A percentile compares a stretch with the other conserved stretches of the same genome.
phyloP scores from a whole-genome alignment of 64 coral and sea anemone genomes.

The Catalaphyllia jardinei region DNA sequence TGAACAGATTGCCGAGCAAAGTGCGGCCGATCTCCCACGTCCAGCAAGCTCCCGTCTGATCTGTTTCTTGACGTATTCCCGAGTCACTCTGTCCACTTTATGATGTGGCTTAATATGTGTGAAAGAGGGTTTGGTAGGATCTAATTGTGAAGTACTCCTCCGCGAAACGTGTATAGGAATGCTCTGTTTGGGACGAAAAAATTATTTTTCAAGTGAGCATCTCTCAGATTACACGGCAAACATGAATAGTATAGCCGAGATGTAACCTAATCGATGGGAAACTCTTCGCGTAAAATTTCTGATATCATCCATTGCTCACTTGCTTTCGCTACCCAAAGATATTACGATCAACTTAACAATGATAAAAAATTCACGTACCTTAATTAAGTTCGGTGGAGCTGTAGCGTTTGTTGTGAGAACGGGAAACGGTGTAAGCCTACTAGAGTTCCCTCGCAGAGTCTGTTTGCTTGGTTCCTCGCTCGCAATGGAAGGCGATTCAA shows the following conservation, averaged over 20 bases:
- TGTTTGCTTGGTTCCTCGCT: slow-evolving; percentile 20
- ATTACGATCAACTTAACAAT: slow-evolving; percentile 15
- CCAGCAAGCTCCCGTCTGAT: not conserved
- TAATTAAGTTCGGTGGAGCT: not conserved
- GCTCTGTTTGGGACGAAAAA: slow-evolving; percentile 21
- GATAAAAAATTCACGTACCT: slow-evolving; percentile 26
- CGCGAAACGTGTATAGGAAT: slow-evolving; percentile 27
- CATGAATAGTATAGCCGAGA: not conserved
- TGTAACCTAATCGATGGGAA: slow-evolving; percentile 4
- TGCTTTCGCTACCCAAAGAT: not conserved
- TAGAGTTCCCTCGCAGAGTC: slow-evolving; percentile 28
- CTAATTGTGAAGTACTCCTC: slow-evolving; percentile 13
- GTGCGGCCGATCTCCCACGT: too few species aligned
- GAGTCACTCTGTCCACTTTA: slow-evolving; percentile 1
- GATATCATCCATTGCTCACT: not conserved
- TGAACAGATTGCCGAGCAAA: too few species aligned
- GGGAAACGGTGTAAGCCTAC: not conserved
- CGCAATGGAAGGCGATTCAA: slow-evolving; percentile 28
- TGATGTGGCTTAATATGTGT: not conserved
- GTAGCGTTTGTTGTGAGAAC: not conserved
- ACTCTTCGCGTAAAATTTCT: not conserved
- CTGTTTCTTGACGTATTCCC: not conserved
- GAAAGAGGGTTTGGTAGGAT: not conserved
- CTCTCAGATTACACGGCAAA: slow-evolving; percentile 27
- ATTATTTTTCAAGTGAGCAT: not conserved